These are phyloP conservation scores for Chlorospingus flavigularis DNA, from an alignment of 2,797 vertebrate species.

Conservation along the genomic window DNA sequence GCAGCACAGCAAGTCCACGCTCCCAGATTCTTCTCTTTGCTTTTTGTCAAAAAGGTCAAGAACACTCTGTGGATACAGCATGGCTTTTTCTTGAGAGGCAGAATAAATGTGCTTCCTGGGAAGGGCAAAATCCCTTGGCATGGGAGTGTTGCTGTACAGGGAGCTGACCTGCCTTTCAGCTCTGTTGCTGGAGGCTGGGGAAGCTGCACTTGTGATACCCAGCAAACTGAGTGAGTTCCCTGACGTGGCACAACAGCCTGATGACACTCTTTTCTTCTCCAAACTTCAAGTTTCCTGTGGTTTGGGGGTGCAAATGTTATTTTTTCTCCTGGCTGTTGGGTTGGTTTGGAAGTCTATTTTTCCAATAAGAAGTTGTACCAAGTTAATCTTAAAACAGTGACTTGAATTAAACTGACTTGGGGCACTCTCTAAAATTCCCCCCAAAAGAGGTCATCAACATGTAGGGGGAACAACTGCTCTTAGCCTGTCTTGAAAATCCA, in stretches of 20 bases:
- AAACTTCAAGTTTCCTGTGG: background rate
- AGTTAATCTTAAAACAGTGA: background rate
- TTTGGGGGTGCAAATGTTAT: background rate
- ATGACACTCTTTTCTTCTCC: background rate
- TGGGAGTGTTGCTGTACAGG: background rate
- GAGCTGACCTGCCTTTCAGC: background rate
- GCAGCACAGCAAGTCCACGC: background rate
- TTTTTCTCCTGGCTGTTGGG: background rate
- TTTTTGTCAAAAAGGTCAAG: constrained; percentile 14
- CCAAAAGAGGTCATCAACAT: background rate
- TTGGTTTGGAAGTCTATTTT: background rate
- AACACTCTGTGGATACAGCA: background rate
- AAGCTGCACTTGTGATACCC: background rate
- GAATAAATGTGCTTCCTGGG: background rate
- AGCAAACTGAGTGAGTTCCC: background rate
- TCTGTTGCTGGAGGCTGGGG: background rate
- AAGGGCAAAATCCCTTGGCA: background rate
- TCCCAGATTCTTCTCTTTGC: background rate
- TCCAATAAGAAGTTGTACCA: background rate
- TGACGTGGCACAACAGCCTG: background rate
- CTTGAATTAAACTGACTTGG: background rate
- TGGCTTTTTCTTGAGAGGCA: background rate
- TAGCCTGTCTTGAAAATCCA: background rate
- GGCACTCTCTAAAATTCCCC: background rate
- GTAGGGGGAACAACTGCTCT: background rate